A percentile compares a stretch with the other conserved stretches of the same genome.
phyloP scores from a whole-genome alignment of 1,140 invertebrate species.

The Palaemon carinicauda region DNA sequence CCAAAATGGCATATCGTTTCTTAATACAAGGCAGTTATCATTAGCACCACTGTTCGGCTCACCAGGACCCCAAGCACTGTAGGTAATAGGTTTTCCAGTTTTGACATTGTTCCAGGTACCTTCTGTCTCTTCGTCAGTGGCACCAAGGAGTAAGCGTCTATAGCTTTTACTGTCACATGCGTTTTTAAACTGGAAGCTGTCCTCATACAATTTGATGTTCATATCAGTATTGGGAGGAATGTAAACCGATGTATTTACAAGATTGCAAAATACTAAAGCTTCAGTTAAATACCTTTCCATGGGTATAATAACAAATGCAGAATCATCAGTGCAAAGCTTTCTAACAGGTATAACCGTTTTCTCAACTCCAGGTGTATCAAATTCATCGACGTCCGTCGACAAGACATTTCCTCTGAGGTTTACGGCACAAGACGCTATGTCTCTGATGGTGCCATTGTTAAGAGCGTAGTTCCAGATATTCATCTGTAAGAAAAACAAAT shows the following conservation, averaged over 20 bases:
- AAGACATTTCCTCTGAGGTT: constrained; percentile 23
- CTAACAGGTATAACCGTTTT: background rate
- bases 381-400: constrained; percentile 12
- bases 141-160: constrained; percentile 6
- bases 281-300: constrained; percentile 5
- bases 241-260: constrained; percentile 14
- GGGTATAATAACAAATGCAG: constrained; percentile 19
- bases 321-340: background rate
- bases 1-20: constrained; percentile 15
- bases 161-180: constrained; percentile 25
- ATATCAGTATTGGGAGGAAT: background rate
- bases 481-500: background rate
- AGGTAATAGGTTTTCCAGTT: background rate
- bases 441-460: background rate
- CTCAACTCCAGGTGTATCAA: background rate
- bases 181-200: background rate
- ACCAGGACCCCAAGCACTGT: constrained; percentile 15
- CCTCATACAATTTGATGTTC: constrained; percentile 14
- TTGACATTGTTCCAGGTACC: constrained; percentile 12
- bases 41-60: constrained; percentile 30
- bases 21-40: constrained; percentile 20
- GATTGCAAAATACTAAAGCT: background rate
- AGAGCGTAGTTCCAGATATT: constrained; percentile 29
- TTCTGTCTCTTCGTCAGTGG: background rate
- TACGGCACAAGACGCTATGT: constrained; percentile 2